A percentile compares a stretch with the other conserved stretches of the same genome.
These are phyloP conservation scores for Lucinisca nassula DNA, from an alignment of 2,888 invertebrate genomes.

Conservation along the genomic window DNA sequence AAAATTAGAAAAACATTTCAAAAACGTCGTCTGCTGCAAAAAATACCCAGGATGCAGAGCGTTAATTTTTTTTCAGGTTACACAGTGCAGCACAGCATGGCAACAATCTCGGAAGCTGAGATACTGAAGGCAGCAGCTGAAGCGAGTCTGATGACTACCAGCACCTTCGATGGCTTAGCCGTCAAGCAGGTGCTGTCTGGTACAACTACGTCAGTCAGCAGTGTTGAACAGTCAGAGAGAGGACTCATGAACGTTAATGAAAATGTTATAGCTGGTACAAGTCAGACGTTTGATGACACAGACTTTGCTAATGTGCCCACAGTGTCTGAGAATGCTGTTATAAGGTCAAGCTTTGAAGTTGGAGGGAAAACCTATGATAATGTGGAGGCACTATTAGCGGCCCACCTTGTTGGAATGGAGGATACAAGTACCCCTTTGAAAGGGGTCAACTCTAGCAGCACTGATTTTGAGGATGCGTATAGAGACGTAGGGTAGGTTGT, in stretches of 20 bases:
- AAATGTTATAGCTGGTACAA: not conserved
- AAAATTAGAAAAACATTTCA: no score
- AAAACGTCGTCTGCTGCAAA: no score
- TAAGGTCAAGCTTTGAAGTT: not conserved
- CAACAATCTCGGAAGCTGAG: not conserved
- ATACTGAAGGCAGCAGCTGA: not conserved
- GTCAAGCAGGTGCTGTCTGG: not conserved
- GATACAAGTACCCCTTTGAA: not conserved
- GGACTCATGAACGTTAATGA: not conserved
- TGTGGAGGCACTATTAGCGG: not conserved
- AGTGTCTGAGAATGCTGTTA: not conserved
- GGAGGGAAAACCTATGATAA: not conserved
- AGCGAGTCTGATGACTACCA: not conserved
- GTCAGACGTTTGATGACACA: not conserved
- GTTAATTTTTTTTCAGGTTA: no score
- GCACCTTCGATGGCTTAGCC: not conserved
- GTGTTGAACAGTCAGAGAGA: not conserved
- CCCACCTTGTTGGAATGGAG: not conserved
- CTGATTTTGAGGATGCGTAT: not conserved
- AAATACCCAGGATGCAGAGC: no score
- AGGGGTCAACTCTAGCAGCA: not conserved
- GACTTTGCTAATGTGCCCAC: not conserved
- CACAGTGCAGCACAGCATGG: no score
- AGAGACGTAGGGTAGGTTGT: not conserved
- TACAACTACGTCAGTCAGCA: not conserved